phyloP scores from a whole-genome alignment of 2,113 vertebrate genomes.

The Heptranchias perlo region DNA sequence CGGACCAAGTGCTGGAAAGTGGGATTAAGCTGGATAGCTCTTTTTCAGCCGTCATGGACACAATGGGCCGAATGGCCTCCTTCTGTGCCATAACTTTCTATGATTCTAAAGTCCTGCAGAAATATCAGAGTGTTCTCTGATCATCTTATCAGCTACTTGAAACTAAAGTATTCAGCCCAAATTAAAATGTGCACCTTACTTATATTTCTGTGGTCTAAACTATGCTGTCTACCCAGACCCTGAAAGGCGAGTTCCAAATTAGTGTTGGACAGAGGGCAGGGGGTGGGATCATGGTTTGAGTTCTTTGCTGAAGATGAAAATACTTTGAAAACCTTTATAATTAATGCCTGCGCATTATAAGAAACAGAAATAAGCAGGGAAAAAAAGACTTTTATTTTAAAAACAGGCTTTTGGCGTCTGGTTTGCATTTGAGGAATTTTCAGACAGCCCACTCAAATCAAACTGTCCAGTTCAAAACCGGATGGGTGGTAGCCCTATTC shows the following conservation, averaged over 20 bases:
- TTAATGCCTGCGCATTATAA: background rate
- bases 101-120: background rate
- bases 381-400: background rate
- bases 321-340: background rate
- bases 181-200: too few relatives aligned
- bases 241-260: too few relatives aligned
- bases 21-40: too few relatives aligned
- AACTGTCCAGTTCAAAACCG: background rate
- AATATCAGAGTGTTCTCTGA: background rate
- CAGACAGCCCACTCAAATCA: background rate
- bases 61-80: too few relatives aligned
- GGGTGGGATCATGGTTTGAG: background rate
- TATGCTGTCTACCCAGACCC: too few relatives aligned
- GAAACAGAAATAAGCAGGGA: background rate
- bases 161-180: background rate
- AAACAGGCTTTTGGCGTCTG: background rate
- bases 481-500: background rate
- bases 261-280: background rate
- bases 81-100: too few relatives aligned
- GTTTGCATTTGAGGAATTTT: conserved; percentile 8
- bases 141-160: background rate
- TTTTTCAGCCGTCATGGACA: too few relatives aligned
- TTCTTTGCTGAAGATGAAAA: background rate
- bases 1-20: too few relatives aligned
- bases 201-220: too few relatives aligned